These are phyloP conservation scores for Gallirallus australis DNA, from an alignment of 2,797 vertebrate species.

Conservation along the genomic window DNA sequence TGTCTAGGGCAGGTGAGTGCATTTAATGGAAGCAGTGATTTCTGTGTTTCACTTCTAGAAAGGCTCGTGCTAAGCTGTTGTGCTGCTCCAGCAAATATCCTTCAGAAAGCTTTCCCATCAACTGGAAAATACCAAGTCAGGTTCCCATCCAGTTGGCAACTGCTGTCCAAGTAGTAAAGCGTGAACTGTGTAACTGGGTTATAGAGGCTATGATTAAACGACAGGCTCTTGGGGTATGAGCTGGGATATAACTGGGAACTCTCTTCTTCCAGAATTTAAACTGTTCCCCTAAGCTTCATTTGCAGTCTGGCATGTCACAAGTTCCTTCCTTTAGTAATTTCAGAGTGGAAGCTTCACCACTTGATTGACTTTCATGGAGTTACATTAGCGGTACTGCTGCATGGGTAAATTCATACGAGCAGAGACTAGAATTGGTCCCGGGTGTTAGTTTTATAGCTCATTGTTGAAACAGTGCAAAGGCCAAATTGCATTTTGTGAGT, in stretches of 20 bases:
- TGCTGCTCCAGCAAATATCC: not conserved
- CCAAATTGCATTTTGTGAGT: conserved; percentile 30
- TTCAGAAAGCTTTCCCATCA: conserved; percentile 14
- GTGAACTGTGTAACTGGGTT: not conserved
- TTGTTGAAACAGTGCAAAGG: conserved; percentile 28
- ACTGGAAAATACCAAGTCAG: conserved; percentile 18
- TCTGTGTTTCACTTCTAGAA: not conserved
- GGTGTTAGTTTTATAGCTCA: conserved; percentile 35
- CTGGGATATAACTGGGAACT: conserved; percentile 40
- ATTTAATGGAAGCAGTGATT: not conserved
- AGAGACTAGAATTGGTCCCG: conserved; percentile 2
- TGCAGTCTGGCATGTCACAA: conserved; percentile 39
- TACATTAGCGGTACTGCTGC: not conserved
- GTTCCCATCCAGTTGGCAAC: conserved; percentile 47
- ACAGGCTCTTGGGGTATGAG: conserved; percentile 45
- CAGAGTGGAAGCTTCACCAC: not conserved
- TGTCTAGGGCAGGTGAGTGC: not conserved
- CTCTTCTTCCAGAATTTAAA: not conserved
- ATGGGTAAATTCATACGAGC: conserved; percentile 3
- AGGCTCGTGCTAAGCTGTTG: not conserved
- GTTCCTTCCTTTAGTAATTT: conserved; percentile 35
- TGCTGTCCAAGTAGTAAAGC: conserved; percentile 17
- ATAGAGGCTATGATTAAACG: conserved; percentile 64
- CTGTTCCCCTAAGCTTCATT: conserved; percentile 10
- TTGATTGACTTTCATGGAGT: conserved; percentile 3